Base-by-base conservation (phyloP, 2,113 vertebrate genomes). In the Coregonus clupeaformis region DNA sequence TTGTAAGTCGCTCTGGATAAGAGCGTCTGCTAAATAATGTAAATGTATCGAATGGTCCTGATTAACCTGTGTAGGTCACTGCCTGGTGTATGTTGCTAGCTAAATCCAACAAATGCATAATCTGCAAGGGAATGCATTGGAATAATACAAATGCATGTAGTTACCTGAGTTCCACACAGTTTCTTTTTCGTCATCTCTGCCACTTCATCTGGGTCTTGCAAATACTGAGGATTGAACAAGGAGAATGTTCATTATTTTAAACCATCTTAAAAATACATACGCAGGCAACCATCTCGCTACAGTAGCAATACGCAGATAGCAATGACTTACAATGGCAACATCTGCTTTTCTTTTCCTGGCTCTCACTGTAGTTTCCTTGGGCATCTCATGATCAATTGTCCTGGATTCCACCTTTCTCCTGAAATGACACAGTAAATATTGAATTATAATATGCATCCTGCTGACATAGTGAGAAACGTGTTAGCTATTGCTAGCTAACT, bases 311-410 rank as follows among this genome's bases (percentile, higher is more conserved):
- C 13, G 12, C 5, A 42, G 65, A 7, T n/a, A 6, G 30, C 30
- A 67, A n/a, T 9, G 75, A 93, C 97, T 97, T 89, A 99, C 97
- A 89, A 95, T 93, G 36, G 94, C 95, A 87, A 98, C 94, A 86
- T 98, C 95, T 67, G 97, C 95, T 91, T 99, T 99, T 81, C 97
- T 96, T 88, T 99, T 99, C 83, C 96, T 95, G 86, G 92, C 74
- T 29, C 95, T 93, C 11, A 78, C 77, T 29, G 91, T 67, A 55
- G 66, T 68, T 57, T 92, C 88, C 1, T 73, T 76, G 52, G 84
- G 75, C 57, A 73, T 80, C 52, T 91, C 92, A 60, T 68, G 71
- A 74, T 77, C 45, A 69, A 86, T 18, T 52, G 49, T 52, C 47
- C 77, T 85, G 18, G 93, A 81, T 78, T 93, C 89, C 63, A 85